Evolutionary conservation across 2,113 vertebrate species (phyloP), one percentile per base, ranked within the genome.

Genomic region (Capreolus pygargus): DNA sequence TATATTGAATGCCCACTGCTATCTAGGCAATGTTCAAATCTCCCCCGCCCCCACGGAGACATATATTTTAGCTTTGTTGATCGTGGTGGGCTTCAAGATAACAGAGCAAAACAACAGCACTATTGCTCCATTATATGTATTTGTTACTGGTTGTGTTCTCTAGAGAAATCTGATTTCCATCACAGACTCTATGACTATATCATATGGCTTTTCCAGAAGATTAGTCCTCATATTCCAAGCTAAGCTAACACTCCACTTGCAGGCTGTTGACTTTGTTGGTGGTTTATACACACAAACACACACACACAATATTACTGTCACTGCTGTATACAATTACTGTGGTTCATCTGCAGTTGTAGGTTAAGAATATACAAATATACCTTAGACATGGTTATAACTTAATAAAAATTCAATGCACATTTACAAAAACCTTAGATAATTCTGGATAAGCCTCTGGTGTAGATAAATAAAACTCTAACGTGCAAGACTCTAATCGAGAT

Each of bases 401-500:
- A 67, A 85, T 67, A 95, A 70, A 86, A 82, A 76, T 45, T 60
- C n/a, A 83, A 19, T 47, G 36, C 9, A 79, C 11, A 96, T 14
- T 50, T 11, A 90, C 14, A 92, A 86, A 81, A 89, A 70, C 64
- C 28, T 82, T 74, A 87, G 43, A 67, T 8, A 87, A 67, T 47
- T 92, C 57, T 60, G 16, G 82, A 74, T 91, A 94, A 86, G 15
- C 64, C n/a, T 93, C 67, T 85, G 11, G 16, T 55, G 14, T 91
- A 6, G 30, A 87, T 52, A 90, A 97, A 93, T 84, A 76, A 93
- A 95, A 91, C 12, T 52, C 39, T 79, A 93, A 84, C 11, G 54
- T 88, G 89, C 19, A 86, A 85, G 83, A 87, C n/a, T 84, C 92
- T 91, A 79, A 27, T 95, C 64, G 94, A 88, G 55, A 43, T 13